A percentile compares a stretch with the other conserved stretches of the same genome.
These are phyloP conservation scores for Halcyon senegalensis DNA, from an alignment of 2,113 vertebrate genomes.

Conservation along the genomic window DNA sequence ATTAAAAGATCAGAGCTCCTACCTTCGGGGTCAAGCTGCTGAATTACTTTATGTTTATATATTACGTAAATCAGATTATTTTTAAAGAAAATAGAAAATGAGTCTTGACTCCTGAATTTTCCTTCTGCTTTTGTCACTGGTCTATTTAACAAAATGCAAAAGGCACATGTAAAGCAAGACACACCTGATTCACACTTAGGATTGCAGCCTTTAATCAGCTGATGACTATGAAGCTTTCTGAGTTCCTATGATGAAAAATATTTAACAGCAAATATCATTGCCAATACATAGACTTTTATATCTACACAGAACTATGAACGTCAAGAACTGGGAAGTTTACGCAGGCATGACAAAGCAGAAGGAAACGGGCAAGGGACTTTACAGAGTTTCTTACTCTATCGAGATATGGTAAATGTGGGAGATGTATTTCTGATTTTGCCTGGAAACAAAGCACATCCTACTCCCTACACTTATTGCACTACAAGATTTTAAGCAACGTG, in stretches of 20 bases:
- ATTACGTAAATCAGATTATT: neutral
- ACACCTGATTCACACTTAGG: neutral
- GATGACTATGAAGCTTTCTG: neutral
- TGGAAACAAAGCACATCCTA: conserved; percentile 2
- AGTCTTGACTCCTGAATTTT: neutral
- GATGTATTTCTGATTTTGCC: neutral
- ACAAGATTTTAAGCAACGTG: neutral
- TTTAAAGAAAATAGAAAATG: neutral
- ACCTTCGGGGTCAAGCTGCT: neutral
- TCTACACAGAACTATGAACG: neutral
- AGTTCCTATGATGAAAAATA: neutral
- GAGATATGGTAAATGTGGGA: neutral
- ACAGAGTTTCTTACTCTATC: conserved; percentile 36
- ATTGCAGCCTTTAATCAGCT: conserved; percentile 15
- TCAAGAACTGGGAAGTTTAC: conserved; percentile 51
- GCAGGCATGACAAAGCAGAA: conserved; percentile 57
- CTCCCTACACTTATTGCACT: neutral
- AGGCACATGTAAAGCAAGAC: neutral
- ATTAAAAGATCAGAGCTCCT: conserved; percentile 39
- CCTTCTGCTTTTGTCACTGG: neutral
- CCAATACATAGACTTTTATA: neutral
- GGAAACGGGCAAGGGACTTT: conserved; percentile 59
- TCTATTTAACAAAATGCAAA: neutral
- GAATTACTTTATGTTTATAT: neutral
- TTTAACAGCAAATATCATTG: neutral